These are phyloP conservation scores for Zoroaster sp. DNA, from an alignment of 53 echinoderm and acorn worm species.

Conservation along the genomic window DNA sequence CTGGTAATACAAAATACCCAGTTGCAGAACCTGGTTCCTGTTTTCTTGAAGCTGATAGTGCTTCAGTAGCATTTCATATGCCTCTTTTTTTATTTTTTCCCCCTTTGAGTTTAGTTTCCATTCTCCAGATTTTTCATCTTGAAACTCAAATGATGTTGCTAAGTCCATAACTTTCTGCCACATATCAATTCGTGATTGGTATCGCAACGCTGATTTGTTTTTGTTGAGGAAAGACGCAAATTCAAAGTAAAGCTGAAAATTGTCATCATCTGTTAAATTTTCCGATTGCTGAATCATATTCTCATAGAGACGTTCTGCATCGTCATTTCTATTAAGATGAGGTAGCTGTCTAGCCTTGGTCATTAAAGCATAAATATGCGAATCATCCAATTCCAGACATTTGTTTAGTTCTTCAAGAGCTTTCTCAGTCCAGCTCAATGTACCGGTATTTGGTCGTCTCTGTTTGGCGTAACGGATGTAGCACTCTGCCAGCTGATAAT, in stretches of 20 bases:
- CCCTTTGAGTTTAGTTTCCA: background rate
- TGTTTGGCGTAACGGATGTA: background rate
- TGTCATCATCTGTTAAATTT: background rate
- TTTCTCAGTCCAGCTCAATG: background rate
- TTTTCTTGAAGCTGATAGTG: background rate
- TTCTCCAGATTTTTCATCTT: background rate
- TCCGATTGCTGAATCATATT: background rate
- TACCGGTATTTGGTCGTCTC: background rate
- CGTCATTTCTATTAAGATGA: background rate
- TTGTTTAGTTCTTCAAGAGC: background rate
- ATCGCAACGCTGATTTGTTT: background rate
- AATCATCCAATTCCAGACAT: background rate
- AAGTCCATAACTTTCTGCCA: background rate
- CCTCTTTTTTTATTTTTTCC: background rate
- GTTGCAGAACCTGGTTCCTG: background rate
- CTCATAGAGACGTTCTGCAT: background rate
- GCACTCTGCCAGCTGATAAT: background rate
- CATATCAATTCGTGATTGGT: background rate
- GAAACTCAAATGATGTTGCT: background rate
- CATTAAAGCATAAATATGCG: background rate
- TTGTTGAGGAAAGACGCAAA: background rate
- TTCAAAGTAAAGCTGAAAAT: background rate
- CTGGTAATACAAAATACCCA: background rate
- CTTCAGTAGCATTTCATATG: background rate
- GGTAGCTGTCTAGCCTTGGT: background rate